Percentiles rank a stretch among this genome's conserved stretches.
These are phyloP conservation scores for Meteorus colon DNA, from an alignment of 2,888 invertebrate species.

Conservation along the genomic window DNA sequence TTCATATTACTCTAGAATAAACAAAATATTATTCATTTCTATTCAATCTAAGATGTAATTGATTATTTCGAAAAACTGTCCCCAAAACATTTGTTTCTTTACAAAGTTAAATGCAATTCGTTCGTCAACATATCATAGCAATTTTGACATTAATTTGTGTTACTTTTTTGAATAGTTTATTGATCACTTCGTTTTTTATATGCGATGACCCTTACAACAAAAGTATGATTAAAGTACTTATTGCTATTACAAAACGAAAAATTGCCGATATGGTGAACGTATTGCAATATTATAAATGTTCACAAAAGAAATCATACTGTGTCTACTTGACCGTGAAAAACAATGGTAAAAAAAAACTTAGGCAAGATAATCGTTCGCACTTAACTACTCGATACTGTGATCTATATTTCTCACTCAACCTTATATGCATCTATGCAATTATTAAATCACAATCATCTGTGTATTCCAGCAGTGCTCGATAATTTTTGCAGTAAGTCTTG, in stretches of 20 bases:
- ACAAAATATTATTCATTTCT: slow-evolving; percentile 63
- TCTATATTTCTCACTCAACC: background rate
- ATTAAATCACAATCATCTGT: background rate
- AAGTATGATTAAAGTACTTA: slow-evolving; percentile 3
- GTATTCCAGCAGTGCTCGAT: slow-evolving; percentile 1
- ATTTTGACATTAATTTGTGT: background rate
- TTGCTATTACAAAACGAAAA: slow-evolving; percentile 4
- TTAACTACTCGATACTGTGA: background rate
- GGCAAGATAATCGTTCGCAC: slow-evolving; percentile 46
- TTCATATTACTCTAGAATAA: slow-evolving; percentile 65
- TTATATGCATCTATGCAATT: slow-evolving; percentile 8
- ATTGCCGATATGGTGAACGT: slow-evolving; percentile 2
- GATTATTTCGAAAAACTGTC: background rate
- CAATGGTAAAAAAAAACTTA: slow-evolving; percentile 19
- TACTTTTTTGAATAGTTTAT: background rate
- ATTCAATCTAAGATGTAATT: slow-evolving; percentile 52
- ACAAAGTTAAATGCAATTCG: slow-evolving; percentile 64
- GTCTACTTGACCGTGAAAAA: background rate
- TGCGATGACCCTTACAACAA: background rate
- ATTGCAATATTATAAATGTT: background rate
- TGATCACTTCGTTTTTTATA: background rate
- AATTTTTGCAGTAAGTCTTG: slow-evolving; percentile 21
- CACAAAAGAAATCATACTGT: background rate
- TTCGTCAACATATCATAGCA: slow-evolving; percentile 11
- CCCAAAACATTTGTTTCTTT: slow-evolving; percentile 41